Conservation (phyloP, 2,888 invertebrate genomes). For the Aethes cnicana region DNA sequence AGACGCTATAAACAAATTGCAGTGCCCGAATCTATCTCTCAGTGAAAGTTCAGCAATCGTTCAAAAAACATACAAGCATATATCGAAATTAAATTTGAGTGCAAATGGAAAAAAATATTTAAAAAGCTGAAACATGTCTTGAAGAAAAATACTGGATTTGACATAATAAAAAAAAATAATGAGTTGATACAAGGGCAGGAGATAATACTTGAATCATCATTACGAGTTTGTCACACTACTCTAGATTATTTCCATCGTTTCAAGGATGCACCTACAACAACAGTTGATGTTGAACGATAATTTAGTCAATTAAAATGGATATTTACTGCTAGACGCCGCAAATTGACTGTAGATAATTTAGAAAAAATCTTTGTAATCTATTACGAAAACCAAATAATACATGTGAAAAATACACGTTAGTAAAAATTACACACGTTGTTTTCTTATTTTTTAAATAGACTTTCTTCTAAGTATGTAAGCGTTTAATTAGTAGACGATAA, state of each 20-base stretch:
- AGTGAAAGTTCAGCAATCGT: background rate
- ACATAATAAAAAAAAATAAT: background rate
- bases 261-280: background rate
- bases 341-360: background rate
- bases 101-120: background rate
- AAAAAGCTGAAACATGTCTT: background rate
- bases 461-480: too few relatives aligned
- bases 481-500: too few relatives aligned
- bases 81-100: constrained; percentile 1
- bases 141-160: background rate
- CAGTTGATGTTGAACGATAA: background rate
- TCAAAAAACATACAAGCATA: constrained; percentile 1
- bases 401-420: background rate
- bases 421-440: too few relatives aligned
- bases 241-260: background rate
- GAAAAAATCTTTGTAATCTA: background rate
- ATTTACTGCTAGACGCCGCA: background rate
- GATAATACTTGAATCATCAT: too few relatives aligned
- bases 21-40: constrained; percentile 1
- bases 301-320: constrained; percentile 3
- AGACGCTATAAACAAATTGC: constrained; percentile 4
- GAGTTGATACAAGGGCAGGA: background rate
- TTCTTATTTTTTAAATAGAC: too few relatives aligned
- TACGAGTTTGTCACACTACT: too few relatives aligned
- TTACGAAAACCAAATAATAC: background rate